Conservation (phyloP, 2,113 vertebrate genomes). For the Muntiacus muntjak region DNA sequence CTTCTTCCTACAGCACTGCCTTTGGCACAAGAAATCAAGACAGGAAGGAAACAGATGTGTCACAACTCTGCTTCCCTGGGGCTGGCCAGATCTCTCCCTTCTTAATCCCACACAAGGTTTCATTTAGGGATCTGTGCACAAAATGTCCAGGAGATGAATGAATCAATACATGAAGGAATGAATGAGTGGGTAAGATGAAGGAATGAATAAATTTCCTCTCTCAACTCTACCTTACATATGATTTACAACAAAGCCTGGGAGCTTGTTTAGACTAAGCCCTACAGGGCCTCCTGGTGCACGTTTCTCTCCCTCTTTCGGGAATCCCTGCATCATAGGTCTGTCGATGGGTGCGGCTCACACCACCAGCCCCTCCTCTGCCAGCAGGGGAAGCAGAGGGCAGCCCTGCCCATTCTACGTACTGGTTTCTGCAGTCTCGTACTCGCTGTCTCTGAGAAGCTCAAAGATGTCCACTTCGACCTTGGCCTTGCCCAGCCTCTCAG, state of each 20-base stretch:
- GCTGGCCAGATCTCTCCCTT: not conserved
- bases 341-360: not conserved
- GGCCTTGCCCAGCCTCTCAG: conserved; percentile 92
- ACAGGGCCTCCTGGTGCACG: not conserved
- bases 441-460: conserved; percentile 96
- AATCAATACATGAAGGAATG: not conserved
- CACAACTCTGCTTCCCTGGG: no score
- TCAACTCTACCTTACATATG: not conserved
- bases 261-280: not conserved
- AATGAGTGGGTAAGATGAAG: not conserved
- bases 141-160: not conserved
- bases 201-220: not conserved
- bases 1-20: not conserved
- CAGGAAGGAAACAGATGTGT: not conserved
- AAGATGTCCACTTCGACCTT: conserved; percentile 98
- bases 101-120: not conserved
- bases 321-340: not conserved
- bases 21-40: not conserved
- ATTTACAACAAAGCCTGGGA: not conserved
- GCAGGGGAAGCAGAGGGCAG: not conserved
- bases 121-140: not conserved
- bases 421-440: conserved; percentile 98
- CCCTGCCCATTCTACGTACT: conserved; percentile 82
- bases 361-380: not conserved
- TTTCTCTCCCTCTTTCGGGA: not conserved